Percentiles rank a stretch among this genome's conserved stretches.
phyloP scores from a whole-genome alignment of 2,797 vertebrate genomes.

The Simalia tracyae region DNA sequence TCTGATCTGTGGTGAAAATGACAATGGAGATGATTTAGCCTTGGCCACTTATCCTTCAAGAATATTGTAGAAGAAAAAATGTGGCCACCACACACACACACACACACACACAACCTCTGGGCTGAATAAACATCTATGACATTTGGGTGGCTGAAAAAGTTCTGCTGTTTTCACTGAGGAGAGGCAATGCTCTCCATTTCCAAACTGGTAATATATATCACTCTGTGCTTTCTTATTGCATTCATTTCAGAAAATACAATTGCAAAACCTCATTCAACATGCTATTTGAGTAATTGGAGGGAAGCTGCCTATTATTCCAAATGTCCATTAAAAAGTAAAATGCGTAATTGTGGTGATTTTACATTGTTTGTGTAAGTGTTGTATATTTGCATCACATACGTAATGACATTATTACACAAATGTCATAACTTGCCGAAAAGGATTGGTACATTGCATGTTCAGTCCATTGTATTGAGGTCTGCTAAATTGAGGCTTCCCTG shows the following conservation, averaged over 20 bases:
- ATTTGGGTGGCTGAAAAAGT: background rate
- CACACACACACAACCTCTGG: background rate
- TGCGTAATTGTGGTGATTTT: background rate
- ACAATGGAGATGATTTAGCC: background rate
- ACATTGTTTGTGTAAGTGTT: background rate
- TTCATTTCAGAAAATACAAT: background rate
- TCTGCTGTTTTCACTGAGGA: background rate
- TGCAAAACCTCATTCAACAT: background rate
- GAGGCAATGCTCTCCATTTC: background rate
- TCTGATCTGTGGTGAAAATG: background rate
- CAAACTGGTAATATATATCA: background rate
- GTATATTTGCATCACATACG: background rate
- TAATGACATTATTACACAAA: background rate
- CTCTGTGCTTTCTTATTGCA: background rate
- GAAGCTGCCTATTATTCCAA: background rate
- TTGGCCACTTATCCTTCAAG: background rate
- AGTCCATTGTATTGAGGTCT: background rate
- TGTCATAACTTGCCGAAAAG: background rate
- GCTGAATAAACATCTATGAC: background rate
- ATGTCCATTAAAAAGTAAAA: background rate
- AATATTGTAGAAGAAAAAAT: background rate
- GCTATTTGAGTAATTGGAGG: background rate
- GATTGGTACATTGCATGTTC: background rate
- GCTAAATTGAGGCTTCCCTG: background rate
- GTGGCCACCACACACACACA: background rate